A percentile compares a stretch with the other conserved stretches of the same genome.
These are phyloP conservation scores for Otus scops DNA, from an alignment of 2,797 vertebrate species.

Conservation along the genomic window DNA sequence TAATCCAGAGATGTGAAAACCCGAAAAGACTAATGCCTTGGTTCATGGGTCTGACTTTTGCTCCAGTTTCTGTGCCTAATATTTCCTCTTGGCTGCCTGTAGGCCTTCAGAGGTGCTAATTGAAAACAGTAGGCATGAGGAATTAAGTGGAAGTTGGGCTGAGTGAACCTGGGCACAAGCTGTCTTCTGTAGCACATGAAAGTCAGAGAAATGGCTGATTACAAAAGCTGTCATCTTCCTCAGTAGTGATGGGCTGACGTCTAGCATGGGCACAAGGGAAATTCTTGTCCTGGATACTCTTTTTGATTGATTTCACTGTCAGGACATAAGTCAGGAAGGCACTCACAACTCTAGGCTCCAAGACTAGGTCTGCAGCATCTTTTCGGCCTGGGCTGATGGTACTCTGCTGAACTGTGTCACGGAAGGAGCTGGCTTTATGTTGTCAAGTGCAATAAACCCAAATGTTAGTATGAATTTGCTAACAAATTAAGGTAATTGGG, in stretches of 20 bases:
- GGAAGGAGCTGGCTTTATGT: constrained; percentile 10
- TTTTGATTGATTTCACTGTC: background rate
- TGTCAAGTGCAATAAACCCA: constrained; percentile 42
- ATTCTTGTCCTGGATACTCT: background rate
- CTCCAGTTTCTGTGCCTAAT: background rate
- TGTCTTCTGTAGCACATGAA: background rate
- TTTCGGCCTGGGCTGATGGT: background rate
- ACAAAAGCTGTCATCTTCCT: background rate
- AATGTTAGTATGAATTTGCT: constrained; percentile 49
- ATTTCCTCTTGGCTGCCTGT: background rate
- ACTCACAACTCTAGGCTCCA: background rate
- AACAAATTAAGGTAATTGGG: constrained; percentile 68
- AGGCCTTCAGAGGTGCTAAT: constrained; percentile 17
- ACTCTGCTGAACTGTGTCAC: background rate
- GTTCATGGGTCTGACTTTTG: constrained; percentile 14
- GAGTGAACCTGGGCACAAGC: background rate
- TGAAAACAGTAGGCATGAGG: background rate
- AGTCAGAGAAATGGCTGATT: background rate
- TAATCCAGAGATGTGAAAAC: background rate
- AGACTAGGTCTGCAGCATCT: background rate
- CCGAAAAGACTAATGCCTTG: background rate
- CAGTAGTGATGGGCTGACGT: background rate
- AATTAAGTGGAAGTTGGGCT: constrained; percentile 2
- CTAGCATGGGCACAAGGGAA: background rate
- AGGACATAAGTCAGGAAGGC: background rate